A percentile compares a stretch with the other conserved stretches of the same genome.
phyloP scores from a whole-genome alignment of 2,113 vertebrate species.

The Picathartes gymnocephalus region DNA sequence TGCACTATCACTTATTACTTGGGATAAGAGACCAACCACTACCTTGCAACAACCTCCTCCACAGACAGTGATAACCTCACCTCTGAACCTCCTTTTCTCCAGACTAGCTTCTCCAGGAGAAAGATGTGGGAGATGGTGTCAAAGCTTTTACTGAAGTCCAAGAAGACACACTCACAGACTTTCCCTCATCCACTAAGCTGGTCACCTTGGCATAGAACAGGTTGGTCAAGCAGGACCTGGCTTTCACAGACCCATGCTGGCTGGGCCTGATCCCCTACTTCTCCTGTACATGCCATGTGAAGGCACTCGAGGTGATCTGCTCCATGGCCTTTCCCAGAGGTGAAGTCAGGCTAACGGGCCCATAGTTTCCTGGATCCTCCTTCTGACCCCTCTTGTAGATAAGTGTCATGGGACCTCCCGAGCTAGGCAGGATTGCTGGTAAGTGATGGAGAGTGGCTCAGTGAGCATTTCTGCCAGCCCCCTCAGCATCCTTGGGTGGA shows the following conservation, averaged over 20 bases:
- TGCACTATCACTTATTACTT: background rate
- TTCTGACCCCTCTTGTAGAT: background rate
- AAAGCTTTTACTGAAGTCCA: background rate
- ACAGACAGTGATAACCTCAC: background rate
- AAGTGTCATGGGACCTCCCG: too few species aligned
- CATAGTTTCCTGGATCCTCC: background rate
- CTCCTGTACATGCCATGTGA: too few species aligned
- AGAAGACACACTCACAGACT: background rate
- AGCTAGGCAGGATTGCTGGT: too few species aligned
- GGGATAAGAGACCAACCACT: background rate
- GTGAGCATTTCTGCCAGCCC: too few species aligned
- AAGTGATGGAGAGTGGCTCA: too few species aligned
- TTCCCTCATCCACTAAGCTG: background rate
- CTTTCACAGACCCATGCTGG: background rate
- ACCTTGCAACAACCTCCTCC: background rate
- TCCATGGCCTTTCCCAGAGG: background rate
- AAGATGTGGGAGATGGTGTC: background rate
- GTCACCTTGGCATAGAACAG: background rate
- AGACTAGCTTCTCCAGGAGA: background rate
- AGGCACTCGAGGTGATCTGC: background rate
- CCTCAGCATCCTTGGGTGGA: too few species aligned
- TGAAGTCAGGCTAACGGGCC: background rate
- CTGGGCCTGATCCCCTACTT: background rate
- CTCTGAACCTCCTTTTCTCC: background rate
- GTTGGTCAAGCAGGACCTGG: background rate